phyloP scores from a whole-genome alignment of 2,797 vertebrate species.

The Nannoperca obscura region DNA sequence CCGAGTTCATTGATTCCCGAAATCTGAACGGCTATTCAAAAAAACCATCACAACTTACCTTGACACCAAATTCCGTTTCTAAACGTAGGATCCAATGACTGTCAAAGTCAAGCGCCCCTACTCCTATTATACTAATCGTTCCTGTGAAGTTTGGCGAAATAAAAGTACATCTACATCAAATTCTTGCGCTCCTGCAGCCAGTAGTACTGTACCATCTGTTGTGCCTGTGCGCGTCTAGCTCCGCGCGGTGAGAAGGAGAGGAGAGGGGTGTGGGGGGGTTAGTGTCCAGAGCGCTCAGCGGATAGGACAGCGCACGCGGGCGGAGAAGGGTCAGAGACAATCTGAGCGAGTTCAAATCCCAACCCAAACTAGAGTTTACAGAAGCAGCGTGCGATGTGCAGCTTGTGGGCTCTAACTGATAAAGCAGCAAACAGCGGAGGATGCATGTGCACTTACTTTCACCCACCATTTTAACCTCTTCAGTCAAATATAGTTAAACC shows the following conservation, averaged over 20 bases:
- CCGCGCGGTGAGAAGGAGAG: conserved; percentile 45
- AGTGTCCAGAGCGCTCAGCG: conserved; percentile 40
- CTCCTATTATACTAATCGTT: conserved; percentile 27
- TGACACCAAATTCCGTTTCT: conserved; percentile 66
- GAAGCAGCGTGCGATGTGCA: neutral
- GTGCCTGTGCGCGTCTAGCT: conserved; percentile 74
- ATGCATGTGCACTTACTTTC: neutral
- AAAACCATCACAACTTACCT: conserved; percentile 77
- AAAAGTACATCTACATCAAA: conserved; percentile 66
- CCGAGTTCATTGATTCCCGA: conserved; percentile 8
- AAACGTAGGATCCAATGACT: conserved; percentile 71
- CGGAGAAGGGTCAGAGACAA: conserved; percentile 33
- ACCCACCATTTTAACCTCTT: conserved; percentile 2
- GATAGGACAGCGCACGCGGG: conserved; percentile 43
- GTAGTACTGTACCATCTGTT: conserved; percentile 80
- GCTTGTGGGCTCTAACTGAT: neutral
- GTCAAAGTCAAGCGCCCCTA: conserved; percentile 50
- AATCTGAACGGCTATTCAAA: conserved; percentile 14
- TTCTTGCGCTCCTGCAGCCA: conserved; percentile 71
- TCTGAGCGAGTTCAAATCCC: conserved; percentile 8
- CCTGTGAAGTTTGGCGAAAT: conserved; percentile 62
- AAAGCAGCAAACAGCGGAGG: neutral
- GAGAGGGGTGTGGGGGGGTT: neutral
- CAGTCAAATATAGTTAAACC: neutral
- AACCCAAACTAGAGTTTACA: neutral